phyloP scores from a whole-genome alignment of 2,888 invertebrate species.

The Microdon myrmicae region DNA sequence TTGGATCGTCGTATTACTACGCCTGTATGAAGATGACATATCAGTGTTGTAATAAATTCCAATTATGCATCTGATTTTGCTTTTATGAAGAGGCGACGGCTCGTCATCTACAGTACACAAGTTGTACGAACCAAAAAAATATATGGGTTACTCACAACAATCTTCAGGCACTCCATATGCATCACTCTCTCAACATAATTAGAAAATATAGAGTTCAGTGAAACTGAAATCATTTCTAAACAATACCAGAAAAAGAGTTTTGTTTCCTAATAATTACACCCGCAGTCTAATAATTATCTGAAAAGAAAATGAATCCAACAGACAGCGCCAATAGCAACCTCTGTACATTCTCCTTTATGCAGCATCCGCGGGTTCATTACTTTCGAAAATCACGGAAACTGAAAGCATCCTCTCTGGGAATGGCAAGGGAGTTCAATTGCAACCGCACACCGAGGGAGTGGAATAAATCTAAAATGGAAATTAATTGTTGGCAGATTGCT shows the following conservation, averaged over 20 bases:
- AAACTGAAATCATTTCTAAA: conserved; percentile 36
- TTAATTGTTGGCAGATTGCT: conserved; percentile 51
- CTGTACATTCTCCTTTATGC: conserved; percentile 22
- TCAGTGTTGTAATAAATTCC: too few species aligned
- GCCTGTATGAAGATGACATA: too few species aligned
- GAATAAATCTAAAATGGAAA: conserved; percentile 51
- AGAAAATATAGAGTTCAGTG: conserved; percentile 27
- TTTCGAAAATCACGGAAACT: conserved; percentile 49
- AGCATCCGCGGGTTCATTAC: conserved; percentile 38
- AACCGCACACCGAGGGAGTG: conserved; percentile 35
- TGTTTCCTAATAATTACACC: conserved; percentile 39
- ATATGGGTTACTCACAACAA: too few species aligned
- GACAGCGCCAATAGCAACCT: conserved; percentile 11
- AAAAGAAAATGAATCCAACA: conserved; percentile 15
- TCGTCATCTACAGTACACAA: too few species aligned
- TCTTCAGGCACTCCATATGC: too few species aligned
- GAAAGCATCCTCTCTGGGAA: conserved; percentile 49
- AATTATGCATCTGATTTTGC: too few species aligned
- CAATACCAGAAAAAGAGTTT: conserved; percentile 6
- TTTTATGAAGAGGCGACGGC: too few species aligned
- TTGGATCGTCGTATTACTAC: too few species aligned
- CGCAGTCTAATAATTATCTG: conserved; percentile 30
- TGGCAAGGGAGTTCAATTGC: conserved; percentile 47
- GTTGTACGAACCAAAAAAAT: too few species aligned
- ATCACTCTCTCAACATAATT: conserved; percentile 7